These are phyloP conservation scores for Argyresthia albistria DNA, from an alignment of 2,888 invertebrate genomes.

Conservation along the genomic window DNA sequence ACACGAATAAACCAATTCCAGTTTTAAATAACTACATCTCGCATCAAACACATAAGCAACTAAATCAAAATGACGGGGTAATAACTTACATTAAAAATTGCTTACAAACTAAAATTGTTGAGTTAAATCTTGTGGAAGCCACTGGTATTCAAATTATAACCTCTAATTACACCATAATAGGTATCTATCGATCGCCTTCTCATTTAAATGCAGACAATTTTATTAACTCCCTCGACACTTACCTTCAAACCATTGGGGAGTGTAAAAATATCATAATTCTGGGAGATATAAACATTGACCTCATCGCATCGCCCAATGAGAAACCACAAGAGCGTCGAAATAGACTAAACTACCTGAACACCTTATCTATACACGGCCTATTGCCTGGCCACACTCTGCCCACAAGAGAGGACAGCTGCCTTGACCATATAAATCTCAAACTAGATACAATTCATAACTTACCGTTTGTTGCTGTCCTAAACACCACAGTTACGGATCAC, in stretches of 20 bases:
- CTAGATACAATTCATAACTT: neutral
- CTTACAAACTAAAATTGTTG: neutral
- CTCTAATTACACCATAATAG: neutral
- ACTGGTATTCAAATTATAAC: neutral
- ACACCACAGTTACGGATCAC: neutral
- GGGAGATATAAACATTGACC: neutral
- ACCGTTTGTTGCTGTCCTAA: neutral
- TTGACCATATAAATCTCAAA: neutral
- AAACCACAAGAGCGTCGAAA: neutral
- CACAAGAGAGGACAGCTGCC: neutral
- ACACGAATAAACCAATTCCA: slow-evolving; percentile 1
- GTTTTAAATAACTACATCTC: too few species aligned
- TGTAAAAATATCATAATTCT: neutral
- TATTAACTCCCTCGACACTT: neutral
- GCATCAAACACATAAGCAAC: too few species aligned
- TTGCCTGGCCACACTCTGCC: neutral
- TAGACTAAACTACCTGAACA: neutral
- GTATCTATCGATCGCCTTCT: neutral
- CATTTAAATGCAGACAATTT: neutral
- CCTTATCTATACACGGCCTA: neutral
- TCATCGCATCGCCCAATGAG: neutral
- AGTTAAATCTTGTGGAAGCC: neutral
- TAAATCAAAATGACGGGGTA: neutral
- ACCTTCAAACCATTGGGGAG: neutral
- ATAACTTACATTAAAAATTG: neutral